These are phyloP conservation scores for Lagopus muta DNA, from an alignment of 2,113 vertebrate species.

Conservation along the genomic window DNA sequence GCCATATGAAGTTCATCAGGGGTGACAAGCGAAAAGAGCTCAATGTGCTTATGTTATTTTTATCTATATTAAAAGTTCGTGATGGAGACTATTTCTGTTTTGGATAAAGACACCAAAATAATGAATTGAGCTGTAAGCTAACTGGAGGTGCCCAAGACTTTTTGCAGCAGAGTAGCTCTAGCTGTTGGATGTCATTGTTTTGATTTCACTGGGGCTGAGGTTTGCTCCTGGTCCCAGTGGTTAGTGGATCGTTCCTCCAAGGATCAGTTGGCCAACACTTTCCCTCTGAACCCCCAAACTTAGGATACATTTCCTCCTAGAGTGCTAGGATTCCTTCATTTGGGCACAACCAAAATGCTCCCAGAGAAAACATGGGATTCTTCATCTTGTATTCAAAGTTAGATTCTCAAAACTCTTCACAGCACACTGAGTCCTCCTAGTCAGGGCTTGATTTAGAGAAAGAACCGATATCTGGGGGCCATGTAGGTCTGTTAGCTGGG, in stretches of 20 bases:
- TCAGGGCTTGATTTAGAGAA: neutral
- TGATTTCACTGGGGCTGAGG: neutral
- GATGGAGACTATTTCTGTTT: slow-evolving; percentile 36
- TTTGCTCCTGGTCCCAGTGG: neutral
- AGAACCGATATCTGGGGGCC: neutral
- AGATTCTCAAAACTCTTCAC: neutral
- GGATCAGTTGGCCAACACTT: neutral
- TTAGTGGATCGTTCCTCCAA: neutral
- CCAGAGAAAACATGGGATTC: neutral
- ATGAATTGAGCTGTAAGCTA: neutral
- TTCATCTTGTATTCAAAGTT: neutral
- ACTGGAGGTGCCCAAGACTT: neutral
- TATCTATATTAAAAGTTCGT: slow-evolving; percentile 9
- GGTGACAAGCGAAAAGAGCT: slow-evolving; percentile 55
- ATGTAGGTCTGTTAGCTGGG: neutral
- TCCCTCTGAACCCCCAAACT: neutral
- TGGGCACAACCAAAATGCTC: neutral
- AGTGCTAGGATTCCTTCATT: neutral
- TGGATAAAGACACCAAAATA: slow-evolving; percentile 24
- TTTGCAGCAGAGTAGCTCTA: neutral
- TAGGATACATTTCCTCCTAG: neutral
- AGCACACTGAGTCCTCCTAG: neutral
- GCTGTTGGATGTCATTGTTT: slow-evolving; percentile 8
- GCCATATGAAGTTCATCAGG: slow-evolving; percentile 62
- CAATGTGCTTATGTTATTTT: slow-evolving; percentile 60